These are phyloP conservation scores for Tillus elongatus DNA, from an alignment of 2,888 invertebrate genomes.

Conservation along the genomic window DNA sequence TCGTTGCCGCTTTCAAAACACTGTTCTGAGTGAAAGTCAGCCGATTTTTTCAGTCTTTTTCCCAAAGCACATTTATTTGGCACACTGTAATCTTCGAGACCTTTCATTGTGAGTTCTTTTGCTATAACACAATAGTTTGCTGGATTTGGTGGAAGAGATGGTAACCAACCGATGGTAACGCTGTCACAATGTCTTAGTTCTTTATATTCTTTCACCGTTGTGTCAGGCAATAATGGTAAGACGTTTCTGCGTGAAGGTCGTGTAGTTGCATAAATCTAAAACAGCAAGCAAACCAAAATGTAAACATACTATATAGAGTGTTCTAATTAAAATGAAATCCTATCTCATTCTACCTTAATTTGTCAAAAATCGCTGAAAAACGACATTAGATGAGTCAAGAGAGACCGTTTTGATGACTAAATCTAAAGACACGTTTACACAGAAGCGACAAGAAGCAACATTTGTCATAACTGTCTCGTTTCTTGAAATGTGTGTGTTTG, in stretches of 20 bases:
- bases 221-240: constrained; percentile 49
- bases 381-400: too few relatives aligned
- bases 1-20: too few relatives aligned
- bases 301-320: too few relatives aligned
- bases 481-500: not conserved
- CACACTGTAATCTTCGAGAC: constrained; percentile 30
- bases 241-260: constrained; percentile 38
- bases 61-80: constrained; percentile 44
- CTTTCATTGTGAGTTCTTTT: constrained; percentile 33
- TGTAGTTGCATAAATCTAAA: constrained; percentile 46
- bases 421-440: too few relatives aligned
- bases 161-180: constrained; percentile 51
- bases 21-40: constrained; percentile 32
- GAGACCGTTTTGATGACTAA: too few relatives aligned
- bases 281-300: too few relatives aligned
- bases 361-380: too few relatives aligned
- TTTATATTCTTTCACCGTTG: constrained; percentile 45
- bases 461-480: not conserved
- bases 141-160: constrained; percentile 42
- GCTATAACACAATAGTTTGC: constrained; percentile 40
- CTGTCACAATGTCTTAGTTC: constrained; percentile 45
- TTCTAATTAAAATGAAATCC: too few relatives aligned
- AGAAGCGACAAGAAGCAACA: too few relatives aligned
- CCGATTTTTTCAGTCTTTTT: constrained; percentile 37
- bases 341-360: too few relatives aligned